Base-by-base conservation (phyloP, 2,888 invertebrate genomes). In the Serrognathus titanus region DNA sequence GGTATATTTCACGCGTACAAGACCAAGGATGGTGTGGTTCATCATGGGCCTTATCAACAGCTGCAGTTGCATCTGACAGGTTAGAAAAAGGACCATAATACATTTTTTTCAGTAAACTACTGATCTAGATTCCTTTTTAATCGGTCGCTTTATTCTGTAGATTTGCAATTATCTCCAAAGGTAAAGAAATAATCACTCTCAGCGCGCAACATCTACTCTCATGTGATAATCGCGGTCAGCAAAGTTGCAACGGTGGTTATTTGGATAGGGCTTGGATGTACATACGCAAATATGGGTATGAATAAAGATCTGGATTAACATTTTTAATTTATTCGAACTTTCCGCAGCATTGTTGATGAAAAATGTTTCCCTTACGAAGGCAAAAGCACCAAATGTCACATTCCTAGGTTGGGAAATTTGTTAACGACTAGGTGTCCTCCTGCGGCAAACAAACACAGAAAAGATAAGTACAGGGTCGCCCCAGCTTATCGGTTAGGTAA, bases 211-310 rank as follows among this genome's bases (percentile, higher is more conserved):
- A 92, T 60, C 80, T 97, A 24, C 76, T 97, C 2, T 92, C 93
- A 0, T 97, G 97, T 73, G 90, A 92, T 73, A 83, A 82, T 49
- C 83, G 86, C 58, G 84, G 86, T 41, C 92, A 92, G 68, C 83
- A 82, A 60, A 93, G 91, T 24, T 97, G 97, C 74, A 79, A 83
- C 37, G 96, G 96, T 0, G 97, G 97, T 0, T 87, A 93, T 72
- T 81, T 97, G 62, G 96, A 97, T 72, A 82, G 89, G 53, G 96
- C 96, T 0, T 97, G 97, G 97, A 87, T 89, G 76, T 97, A 85
- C 77, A 83, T 94, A 57, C 83, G 89, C 60, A 87, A 85, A 75
- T 85, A 85, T 66, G 91, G 73, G 69, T 61, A 46, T 16, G 48
- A 43, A 38, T 31, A 31, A 31, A 16, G 4, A 8, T 16, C 0